phyloP scores from a whole-genome alignment of 2,888 invertebrate species.

The Ormia ochracea region DNA sequence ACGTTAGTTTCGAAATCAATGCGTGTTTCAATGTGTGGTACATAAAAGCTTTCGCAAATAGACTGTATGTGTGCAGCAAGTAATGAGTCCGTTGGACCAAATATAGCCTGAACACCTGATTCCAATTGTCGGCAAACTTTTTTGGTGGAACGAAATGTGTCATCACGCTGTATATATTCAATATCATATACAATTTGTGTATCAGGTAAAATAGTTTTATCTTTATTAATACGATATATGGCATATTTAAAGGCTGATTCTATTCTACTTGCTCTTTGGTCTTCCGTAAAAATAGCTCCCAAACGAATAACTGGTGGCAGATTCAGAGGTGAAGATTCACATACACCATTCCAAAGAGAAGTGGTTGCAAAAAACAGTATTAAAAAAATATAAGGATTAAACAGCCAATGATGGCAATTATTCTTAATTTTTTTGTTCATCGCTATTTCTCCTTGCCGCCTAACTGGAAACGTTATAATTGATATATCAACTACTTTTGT shows the following conservation, averaged over 20 bases:
- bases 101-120: slow-evolving; percentile 84
- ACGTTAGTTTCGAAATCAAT: slow-evolving; percentile 80
- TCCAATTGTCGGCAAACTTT: slow-evolving; percentile 84
- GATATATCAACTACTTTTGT: neutral
- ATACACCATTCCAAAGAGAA: neutral
- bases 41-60: slow-evolving; percentile 90
- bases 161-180: slow-evolving; percentile 91
- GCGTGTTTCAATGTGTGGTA: slow-evolving; percentile 91
- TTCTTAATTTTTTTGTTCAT: neutral
- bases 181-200: slow-evolving; percentile 95
- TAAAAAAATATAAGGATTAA: slow-evolving; percentile 12
- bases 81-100: slow-evolving; percentile 88
- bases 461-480: neutral
- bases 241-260: slow-evolving; percentile 97
- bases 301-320: slow-evolving; percentile 82
- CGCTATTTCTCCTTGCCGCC: neutral
- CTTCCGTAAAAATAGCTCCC: slow-evolving; percentile 93
- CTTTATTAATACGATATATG: slow-evolving; percentile 94
- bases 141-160: slow-evolving; percentile 93
- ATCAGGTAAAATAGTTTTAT: slow-evolving; percentile 87
- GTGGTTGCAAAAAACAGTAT: neutral
- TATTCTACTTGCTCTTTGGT: slow-evolving; percentile 89
- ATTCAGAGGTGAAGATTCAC: slow-evolving; percentile 1
- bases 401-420: neutral
- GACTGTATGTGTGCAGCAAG: slow-evolving; percentile 91